Percentiles rank a stretch among this genome's conserved stretches.
Conservation (phyloP, 1,140 invertebrate species). For the Drosophila setifemur region DNA sequence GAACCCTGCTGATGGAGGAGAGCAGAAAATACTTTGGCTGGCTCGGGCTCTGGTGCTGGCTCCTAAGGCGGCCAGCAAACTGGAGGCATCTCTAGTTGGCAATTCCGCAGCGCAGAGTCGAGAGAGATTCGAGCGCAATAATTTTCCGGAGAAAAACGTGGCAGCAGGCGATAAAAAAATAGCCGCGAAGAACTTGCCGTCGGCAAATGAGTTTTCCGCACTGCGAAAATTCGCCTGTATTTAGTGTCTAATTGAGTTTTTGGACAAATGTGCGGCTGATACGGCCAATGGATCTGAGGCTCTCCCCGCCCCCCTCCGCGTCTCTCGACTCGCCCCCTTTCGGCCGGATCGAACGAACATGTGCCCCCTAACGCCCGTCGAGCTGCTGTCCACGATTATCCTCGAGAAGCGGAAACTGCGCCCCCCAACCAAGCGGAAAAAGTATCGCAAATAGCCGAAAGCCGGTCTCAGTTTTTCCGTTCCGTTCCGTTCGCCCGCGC, state of each 20-base stretch:
- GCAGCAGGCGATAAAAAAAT: constrained; percentile 20
- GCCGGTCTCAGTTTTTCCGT: background rate
- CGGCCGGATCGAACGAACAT: constrained; percentile 63
- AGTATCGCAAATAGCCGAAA: constrained; percentile 66
- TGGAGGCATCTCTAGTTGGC: constrained; percentile 52
- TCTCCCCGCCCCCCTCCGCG: constrained; percentile 27
- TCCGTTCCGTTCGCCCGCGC: constrained; percentile 9
- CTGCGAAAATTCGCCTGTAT: background rate
- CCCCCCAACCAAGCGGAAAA: constrained; percentile 74
- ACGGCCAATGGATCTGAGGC: constrained; percentile 38
- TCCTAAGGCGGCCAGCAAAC: constrained; percentile 35
- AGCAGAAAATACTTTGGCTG: constrained; percentile 35
- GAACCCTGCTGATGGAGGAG: constrained; percentile 6
- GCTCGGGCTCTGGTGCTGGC: constrained; percentile 37
- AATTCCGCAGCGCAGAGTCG: constrained; percentile 49
- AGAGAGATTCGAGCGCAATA: constrained; percentile 47
- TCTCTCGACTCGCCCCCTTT: background rate
- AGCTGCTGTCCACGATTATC: constrained; percentile 71
- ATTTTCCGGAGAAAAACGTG: constrained; percentile 29
- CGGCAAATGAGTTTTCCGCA: constrained; percentile 28
- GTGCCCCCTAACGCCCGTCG: constrained; percentile 67
- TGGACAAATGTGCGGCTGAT: constrained; percentile 34
- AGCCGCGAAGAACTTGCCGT: constrained; percentile 15
- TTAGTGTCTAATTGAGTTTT: constrained; percentile 17
- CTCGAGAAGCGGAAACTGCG: constrained; percentile 76